Percentiles rank a stretch among this genome's conserved stretches.
Conservation (phyloP, 2,113 vertebrate species). For the Hystrix cristata region DNA sequence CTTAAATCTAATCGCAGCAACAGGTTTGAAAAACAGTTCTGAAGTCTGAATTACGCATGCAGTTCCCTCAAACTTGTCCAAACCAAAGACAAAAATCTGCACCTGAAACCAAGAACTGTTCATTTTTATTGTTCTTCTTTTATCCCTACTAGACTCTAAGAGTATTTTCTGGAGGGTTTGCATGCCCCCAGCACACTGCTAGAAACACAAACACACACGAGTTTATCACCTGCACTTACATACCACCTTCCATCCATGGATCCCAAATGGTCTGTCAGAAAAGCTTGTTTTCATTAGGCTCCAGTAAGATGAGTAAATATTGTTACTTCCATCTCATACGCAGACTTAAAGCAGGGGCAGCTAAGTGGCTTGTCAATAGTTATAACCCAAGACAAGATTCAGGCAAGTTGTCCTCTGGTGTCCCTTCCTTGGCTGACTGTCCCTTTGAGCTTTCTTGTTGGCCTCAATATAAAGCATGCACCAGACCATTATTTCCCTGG, state of each 20-base stretch:
- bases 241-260: conserved; percentile 75
- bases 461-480: conserved; percentile 68
- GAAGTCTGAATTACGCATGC: not conserved
- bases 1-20: not conserved
- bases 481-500: conserved; percentile 63
- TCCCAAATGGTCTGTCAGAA: conserved; percentile 61
- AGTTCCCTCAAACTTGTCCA: not conserved
- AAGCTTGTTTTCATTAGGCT: conserved; percentile 19
- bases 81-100: not conserved
- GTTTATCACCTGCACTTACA: conserved; percentile 74
- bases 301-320: not conserved
- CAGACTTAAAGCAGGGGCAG: not conserved
- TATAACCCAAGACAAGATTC: conserved; percentile 36
- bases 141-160: not conserved
- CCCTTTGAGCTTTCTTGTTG: conserved; percentile 40
- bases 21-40: not conserved
- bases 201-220: conserved; percentile 24
- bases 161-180: not conserved
- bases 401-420: not conserved
- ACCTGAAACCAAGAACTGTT: not conserved
- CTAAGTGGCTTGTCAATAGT: conserved; percentile 21
- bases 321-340: conserved; percentile 45
- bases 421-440: not conserved
- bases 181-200: not conserved
- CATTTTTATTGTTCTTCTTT: not conserved